Percentiles rank a stretch among this genome's conserved stretches.
phyloP scores from a whole-genome alignment of 2,888 invertebrate genomes.

The Papilio demoleus region DNA sequence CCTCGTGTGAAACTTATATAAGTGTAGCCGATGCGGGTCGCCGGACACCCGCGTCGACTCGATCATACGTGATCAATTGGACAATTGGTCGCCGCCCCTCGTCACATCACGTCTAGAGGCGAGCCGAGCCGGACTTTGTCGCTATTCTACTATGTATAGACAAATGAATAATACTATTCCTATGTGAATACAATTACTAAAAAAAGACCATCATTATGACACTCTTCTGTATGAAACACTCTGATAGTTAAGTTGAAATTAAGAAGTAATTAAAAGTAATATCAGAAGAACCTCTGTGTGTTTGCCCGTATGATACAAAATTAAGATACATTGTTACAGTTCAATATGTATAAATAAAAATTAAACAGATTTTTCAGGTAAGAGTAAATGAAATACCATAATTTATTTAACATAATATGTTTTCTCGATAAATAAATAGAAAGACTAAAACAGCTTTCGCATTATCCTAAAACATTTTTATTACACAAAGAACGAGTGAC shows the following conservation, averaged over 20 bases:
- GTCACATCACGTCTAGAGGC: slow-evolving; percentile 8
- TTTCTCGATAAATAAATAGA: neutral
- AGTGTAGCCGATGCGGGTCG: slow-evolving; percentile 32
- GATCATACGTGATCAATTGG: slow-evolving; percentile 64
- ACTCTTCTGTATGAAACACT: neutral
- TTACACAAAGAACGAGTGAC: slow-evolving; percentile 18
- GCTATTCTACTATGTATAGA: slow-evolving; percentile 9
- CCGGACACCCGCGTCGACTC: slow-evolving; percentile 46
- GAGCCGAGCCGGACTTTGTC: slow-evolving; percentile 19
- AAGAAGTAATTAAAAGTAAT: neutral
- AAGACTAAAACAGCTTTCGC: neutral
- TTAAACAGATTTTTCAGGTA: too few species aligned
- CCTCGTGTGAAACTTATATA: neutral
- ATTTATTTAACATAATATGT: neutral
- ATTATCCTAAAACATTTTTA: neutral
- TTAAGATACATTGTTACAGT: too few species aligned
- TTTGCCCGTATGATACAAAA: neutral
- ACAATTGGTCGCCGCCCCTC: slow-evolving; percentile 51
- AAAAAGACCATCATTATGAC: neutral
- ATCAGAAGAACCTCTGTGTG: neutral
- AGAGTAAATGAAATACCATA: too few species aligned
- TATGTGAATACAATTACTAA: neutral
- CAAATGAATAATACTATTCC: neutral
- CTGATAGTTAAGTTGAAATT: neutral
- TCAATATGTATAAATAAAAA: too few species aligned